Conservation (phyloP, 2,888 invertebrate species). For the Ormyrus labotus region DNA sequence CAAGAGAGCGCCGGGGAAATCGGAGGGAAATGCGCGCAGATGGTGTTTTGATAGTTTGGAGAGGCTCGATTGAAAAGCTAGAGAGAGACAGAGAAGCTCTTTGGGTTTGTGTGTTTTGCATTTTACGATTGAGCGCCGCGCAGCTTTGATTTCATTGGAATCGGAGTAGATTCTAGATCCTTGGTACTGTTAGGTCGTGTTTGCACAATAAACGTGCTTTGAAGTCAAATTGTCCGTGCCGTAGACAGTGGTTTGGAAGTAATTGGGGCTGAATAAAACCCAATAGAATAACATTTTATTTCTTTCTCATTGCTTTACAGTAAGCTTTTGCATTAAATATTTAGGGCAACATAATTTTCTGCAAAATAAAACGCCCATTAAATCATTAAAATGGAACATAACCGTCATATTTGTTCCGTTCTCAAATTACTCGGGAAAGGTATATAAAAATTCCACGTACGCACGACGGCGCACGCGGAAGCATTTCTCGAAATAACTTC, state of each 20-base stretch:
- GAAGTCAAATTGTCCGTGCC: not conserved
- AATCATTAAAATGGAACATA: too few species aligned
- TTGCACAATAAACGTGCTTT: too few species aligned
- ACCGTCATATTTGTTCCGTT: constrained; percentile 3
- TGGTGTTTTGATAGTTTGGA: constrained; percentile 38
- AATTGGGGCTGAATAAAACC: too few species aligned
- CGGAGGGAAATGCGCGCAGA: constrained; percentile 27
- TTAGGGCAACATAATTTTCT: too few species aligned
- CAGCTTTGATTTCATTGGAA: too few species aligned
- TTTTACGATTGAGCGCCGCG: too few species aligned
- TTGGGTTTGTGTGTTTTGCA: too few species aligned
- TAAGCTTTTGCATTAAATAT: not conserved
- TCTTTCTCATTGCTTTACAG: not conserved
- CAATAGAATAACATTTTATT: too few species aligned
- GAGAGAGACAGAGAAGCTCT: too few species aligned
- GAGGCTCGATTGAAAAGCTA: constrained; percentile 21
- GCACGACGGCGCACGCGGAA: constrained; percentile 11
- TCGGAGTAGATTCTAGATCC: too few species aligned
- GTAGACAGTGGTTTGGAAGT: not conserved
- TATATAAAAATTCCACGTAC: constrained; percentile 42
- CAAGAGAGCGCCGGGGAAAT: not conserved
- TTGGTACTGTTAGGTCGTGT: too few species aligned
- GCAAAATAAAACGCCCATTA: too few species aligned
- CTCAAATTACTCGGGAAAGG: not conserved
- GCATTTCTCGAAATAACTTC: constrained; percentile 49